These are phyloP conservation scores for Gari tellinella DNA, from an alignment of 2,888 invertebrate species.

Conservation along the genomic window DNA sequence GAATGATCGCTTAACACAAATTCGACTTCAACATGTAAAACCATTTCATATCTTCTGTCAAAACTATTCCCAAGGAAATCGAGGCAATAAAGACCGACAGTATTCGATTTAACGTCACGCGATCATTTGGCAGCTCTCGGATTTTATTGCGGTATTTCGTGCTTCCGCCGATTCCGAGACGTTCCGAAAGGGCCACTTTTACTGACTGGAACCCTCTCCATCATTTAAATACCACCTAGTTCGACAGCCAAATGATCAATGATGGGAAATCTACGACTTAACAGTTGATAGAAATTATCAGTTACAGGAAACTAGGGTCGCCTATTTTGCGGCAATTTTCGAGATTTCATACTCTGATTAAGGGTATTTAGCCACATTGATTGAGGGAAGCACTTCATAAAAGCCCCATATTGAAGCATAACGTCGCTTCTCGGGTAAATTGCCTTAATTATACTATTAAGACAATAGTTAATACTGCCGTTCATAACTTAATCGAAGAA, in stretches of 20 bases:
- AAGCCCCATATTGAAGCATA: conserved; percentile 4
- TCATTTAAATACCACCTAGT: too few species aligned
- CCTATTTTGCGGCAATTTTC: conserved; percentile 37
- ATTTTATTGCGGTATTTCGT: conserved; percentile 5
- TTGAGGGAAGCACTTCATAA: conserved; percentile 1
- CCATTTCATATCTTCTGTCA: too few species aligned
- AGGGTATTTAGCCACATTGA: not conserved
- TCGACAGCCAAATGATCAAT: conserved; percentile 11
- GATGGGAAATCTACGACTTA: conserved; percentile 2
- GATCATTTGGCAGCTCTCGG: not conserved
- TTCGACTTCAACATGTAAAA: too few species aligned
- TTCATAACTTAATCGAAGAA: too few species aligned
- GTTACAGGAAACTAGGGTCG: conserved; percentile 23
- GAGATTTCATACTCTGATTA: conserved; percentile 29
- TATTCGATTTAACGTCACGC: conserved; percentile 1
- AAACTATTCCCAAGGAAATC: too few species aligned
- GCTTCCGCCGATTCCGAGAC: not conserved
- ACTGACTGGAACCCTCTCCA: too few species aligned
- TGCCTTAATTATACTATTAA: conserved; percentile 57
- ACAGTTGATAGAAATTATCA: conserved; percentile 40
- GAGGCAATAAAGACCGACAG: too few species aligned
- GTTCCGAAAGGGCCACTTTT: not conserved
- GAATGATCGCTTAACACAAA: too few species aligned
- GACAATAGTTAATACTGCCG: conserved; percentile 47
- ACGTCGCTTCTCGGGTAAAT: conserved; percentile 27